These are phyloP conservation scores for Orchesella cincta DNA, from an alignment of 1,140 invertebrate species.

Conservation along the genomic window DNA sequence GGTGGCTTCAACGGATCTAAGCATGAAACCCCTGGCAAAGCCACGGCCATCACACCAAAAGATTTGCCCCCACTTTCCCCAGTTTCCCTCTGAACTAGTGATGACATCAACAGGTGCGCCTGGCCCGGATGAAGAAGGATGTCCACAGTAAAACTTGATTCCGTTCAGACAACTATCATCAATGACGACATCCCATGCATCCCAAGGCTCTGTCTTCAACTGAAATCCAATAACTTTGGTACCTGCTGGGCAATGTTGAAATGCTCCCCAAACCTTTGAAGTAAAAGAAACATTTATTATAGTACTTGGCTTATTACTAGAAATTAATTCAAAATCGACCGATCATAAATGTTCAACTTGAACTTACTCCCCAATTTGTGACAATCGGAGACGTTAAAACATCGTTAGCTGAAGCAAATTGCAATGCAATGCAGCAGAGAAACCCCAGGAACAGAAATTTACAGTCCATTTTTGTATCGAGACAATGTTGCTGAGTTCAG, in stretches of 20 bases:
- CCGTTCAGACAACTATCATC: constrained; percentile 38
- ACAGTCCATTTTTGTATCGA: background rate
- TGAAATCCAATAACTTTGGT: constrained; percentile 22
- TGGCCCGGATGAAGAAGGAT: background rate
- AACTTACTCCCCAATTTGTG: constrained; percentile 25
- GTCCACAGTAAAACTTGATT: constrained; percentile 29
- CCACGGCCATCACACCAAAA: constrained; percentile 32
- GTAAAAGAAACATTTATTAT: background rate
- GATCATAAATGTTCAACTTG: too few relatives aligned
- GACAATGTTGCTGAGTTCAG: background rate
- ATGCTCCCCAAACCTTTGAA: constrained; percentile 7
- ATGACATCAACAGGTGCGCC: background rate
- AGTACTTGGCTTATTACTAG: background rate
- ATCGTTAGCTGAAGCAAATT: background rate
- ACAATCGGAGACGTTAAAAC: constrained; percentile 17
- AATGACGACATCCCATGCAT: background rate
- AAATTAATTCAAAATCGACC: background rate
- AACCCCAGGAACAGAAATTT: background rate
- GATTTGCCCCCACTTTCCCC: constrained; percentile 34
- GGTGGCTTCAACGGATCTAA: constrained; percentile 23
- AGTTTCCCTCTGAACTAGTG: constrained; percentile 12
- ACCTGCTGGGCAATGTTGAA: constrained; percentile 13
- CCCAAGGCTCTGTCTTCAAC: constrained; percentile 15
- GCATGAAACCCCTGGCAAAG: constrained; percentile 38
- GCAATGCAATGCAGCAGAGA: background rate